Percentiles rank a stretch among this genome's conserved stretches.
Evolutionary conservation across 2,113 vertebrate genomes (phyloP).

Genomic region (Oreochromis aureus): DNA sequence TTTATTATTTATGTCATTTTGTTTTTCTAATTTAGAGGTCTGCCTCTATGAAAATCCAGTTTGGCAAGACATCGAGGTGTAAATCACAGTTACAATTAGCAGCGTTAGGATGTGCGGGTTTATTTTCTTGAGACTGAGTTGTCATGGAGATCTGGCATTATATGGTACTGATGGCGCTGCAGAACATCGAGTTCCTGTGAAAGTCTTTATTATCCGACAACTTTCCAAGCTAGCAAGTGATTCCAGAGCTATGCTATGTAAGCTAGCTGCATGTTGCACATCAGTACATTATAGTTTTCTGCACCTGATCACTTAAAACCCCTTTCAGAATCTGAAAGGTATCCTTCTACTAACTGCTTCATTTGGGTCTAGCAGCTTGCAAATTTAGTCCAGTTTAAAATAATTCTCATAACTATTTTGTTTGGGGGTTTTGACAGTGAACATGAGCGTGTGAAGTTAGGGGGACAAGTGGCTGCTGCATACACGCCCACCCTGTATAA

Average conservation of each 20-base stretch:
- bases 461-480: fast-evolving
- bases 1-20: not conserved
- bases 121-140: not conserved
- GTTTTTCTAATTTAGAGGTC: not conserved
- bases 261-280: not conserved
- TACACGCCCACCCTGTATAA: not conserved
- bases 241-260: not conserved
- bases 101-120: not conserved
- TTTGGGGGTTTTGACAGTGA: not conserved
- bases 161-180: fast-evolving
- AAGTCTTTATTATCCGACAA: not conserved
- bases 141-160: not conserved
- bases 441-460: not conserved
- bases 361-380: fast-evolving
- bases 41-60: not conserved
- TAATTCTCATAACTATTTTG: not conserved
- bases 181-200: not conserved
- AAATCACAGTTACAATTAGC: not conserved
- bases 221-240: not conserved
- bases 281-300: not conserved
- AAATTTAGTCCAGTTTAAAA: not conserved
- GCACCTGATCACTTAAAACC: not conserved
- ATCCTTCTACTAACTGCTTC: not conserved
- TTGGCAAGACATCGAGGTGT: not conserved
- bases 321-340: not conserved